These are phyloP conservation scores for Adineta ricciae DNA, from an alignment of 2,888 invertebrate species.

Conservation along the genomic window DNA sequence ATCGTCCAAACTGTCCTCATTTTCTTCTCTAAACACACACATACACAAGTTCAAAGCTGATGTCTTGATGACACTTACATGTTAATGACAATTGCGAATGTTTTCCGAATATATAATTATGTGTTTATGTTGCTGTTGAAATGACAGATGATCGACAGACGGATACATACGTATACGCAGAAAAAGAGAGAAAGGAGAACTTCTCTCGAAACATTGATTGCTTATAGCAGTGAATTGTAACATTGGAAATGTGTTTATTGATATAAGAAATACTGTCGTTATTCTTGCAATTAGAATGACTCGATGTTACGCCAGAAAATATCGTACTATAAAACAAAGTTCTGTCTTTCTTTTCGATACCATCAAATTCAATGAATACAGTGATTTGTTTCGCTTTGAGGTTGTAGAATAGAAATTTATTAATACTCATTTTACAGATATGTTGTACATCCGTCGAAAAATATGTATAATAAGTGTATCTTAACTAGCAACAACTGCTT, in stretches of 20 bases:
- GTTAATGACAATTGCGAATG: not conserved
- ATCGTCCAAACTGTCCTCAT: not conserved
- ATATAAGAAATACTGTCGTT: not conserved
- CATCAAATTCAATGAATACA: not conserved
- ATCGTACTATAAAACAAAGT: not conserved
- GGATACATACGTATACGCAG: not conserved
- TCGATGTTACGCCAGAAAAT: not conserved
- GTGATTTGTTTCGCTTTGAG: not conserved
- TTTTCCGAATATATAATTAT: not conserved
- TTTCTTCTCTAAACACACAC: not conserved
- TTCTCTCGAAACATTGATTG: not conserved
- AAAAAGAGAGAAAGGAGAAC: not conserved
- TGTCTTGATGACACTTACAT: not conserved
- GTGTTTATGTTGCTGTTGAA: not conserved
- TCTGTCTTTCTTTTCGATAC: not conserved
- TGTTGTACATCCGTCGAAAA: not conserved
- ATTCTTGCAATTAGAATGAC: not conserved
- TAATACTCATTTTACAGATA: not conserved
- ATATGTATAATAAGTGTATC: not conserved
- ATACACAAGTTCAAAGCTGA: not conserved
- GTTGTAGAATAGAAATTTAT: not conserved
- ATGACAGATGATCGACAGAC: not conserved
- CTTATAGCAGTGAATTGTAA: not conserved
- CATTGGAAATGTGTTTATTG: not conserved
- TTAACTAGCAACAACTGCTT: not conserved